These are phyloP conservation scores for Cataglyphis livida DNA, from an alignment of 2,888 invertebrate genomes.

Conservation along the genomic window DNA sequence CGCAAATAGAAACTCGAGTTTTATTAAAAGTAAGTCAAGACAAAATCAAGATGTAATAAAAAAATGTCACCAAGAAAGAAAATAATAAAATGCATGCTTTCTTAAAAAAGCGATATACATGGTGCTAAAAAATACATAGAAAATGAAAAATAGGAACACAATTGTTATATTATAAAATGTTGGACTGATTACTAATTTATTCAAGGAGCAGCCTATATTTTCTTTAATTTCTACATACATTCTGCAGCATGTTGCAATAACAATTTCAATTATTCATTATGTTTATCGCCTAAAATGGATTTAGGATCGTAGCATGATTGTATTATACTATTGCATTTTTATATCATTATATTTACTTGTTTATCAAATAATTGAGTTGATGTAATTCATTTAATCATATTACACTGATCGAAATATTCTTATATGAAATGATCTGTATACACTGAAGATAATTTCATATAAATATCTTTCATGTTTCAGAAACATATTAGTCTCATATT, in stretches of 20 bases:
- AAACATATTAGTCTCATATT: slow-evolving; percentile 22
- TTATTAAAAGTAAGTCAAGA: background rate
- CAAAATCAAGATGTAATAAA: background rate
- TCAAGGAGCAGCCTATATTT: slow-evolving; percentile 9
- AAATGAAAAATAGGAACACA: too few species aligned
- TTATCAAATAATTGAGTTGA: background rate
- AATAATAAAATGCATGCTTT: background rate
- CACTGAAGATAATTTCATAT: background rate
- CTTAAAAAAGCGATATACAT: background rate
- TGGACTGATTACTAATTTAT: background rate
- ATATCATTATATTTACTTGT: background rate
- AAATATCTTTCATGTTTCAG: background rate
- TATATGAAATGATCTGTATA: background rate
- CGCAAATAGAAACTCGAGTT: background rate
- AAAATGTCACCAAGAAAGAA: background rate
- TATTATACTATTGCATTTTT: slow-evolving; percentile 6
- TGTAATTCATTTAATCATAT: background rate
- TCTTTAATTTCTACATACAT: slow-evolving; percentile 1
- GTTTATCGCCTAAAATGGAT: background rate
- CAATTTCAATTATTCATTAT: background rate
- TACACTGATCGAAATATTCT: background rate
- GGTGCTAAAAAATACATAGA: too few species aligned
- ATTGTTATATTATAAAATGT: too few species aligned
- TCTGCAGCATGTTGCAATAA: background rate
- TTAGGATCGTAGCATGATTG: background rate